Conservation (phyloP, 2,113 vertebrate genomes). For the Poeciliopsis turrubarensis region DNA sequence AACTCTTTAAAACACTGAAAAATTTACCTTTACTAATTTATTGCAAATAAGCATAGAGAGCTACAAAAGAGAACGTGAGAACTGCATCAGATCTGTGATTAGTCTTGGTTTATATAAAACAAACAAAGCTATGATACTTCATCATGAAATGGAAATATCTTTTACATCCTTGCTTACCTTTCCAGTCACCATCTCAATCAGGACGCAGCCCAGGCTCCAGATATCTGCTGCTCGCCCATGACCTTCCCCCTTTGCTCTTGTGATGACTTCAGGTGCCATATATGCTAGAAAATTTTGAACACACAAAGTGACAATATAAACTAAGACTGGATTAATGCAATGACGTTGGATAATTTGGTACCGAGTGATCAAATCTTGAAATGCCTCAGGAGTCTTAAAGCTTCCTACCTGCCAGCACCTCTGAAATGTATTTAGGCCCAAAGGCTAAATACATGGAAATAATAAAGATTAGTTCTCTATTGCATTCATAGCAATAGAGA, state of each 20-base stretch:
- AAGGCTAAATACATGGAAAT: too few species aligned
- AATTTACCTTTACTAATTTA: not conserved
- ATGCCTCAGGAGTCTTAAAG: too few species aligned
- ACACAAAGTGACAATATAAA: not conserved
- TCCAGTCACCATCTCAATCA: slow-evolving; percentile 98
- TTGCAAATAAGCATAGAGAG: not conserved
- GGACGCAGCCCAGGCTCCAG: slow-evolving; percentile 97
- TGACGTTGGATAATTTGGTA: not conserved
- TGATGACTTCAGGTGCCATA: slow-evolving; percentile 99
- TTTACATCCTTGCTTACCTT: slow-evolving; percentile 82
- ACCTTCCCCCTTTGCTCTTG: slow-evolving; percentile 96
- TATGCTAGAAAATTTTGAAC: slow-evolving; percentile 80
- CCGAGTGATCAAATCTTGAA: too few species aligned
- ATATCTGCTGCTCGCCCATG: slow-evolving; percentile 96
- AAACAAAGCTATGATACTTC: not conserved
- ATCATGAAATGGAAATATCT: not conserved
- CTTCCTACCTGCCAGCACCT: too few species aligned
- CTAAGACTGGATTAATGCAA: not conserved
- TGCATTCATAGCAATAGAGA: not conserved
- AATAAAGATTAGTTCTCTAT: too few species aligned
- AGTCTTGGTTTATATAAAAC: too few species aligned
- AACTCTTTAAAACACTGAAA: not conserved
- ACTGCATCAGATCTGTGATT: not conserved
- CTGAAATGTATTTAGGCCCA: too few species aligned
- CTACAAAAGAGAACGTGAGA: not conserved